Percentiles rank a stretch among this genome's conserved stretches.
Conservation (phyloP, 2,797 vertebrate species). For the Gallinago nigripennis region DNA sequence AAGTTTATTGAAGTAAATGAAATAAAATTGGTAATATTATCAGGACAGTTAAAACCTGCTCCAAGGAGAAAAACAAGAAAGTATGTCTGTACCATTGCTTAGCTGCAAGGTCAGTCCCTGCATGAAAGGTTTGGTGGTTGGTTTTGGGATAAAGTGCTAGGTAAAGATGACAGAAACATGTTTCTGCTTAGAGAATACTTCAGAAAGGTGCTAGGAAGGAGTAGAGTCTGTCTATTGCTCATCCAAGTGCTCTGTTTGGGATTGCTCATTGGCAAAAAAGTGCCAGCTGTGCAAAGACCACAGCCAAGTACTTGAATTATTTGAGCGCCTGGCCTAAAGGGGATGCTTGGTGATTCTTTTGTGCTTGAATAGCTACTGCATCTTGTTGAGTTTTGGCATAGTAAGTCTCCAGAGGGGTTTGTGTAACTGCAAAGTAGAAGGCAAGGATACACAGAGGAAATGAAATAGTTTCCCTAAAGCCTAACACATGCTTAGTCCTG, state of each 20-base stretch:
- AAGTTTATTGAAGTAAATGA: neutral
- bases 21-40: neutral
- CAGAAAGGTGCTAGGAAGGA: neutral
- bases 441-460: neutral
- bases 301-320: neutral
- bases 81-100: neutral
- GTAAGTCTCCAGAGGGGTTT: neutral
- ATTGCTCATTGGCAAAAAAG: neutral
- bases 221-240: neutral
- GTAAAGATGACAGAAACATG: neutral
- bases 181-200: neutral
- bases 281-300: neutral
- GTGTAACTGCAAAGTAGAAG: neutral
- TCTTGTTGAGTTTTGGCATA: neutral
- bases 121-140: neutral
- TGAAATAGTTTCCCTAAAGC: neutral
- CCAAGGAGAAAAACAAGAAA: neutral
- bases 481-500: neutral
- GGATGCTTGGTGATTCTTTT: neutral
- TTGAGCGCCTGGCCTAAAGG: neutral
- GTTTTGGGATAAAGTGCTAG: neutral
- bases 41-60: neutral
- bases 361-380: neutral
- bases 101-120: neutral
- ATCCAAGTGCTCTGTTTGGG: neutral